A percentile compares a stretch with the other conserved stretches of the same genome.
Conservation (phyloP, 2,113 vertebrate species). For the Triplophysa dalaica region DNA sequence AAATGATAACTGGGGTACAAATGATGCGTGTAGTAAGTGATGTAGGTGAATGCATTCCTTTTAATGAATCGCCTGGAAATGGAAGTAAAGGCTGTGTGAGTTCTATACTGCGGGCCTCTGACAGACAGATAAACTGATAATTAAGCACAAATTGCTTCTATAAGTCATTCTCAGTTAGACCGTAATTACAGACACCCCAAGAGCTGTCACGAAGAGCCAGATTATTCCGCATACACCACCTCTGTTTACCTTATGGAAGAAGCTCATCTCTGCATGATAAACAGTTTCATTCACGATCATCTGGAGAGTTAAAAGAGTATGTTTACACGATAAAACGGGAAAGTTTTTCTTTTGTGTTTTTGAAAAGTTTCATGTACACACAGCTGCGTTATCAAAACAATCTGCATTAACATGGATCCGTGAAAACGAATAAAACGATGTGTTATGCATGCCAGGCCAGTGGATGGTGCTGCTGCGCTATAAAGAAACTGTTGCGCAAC, state of each 20-base stretch:
- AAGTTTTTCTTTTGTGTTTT: too few relatives aligned
- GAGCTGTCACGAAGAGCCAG: constrained; percentile 2
- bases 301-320: too few relatives aligned
- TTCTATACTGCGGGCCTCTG: background rate
- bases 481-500: too few relatives aligned
- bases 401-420: too few relatives aligned
- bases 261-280: background rate
- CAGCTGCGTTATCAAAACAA: too few relatives aligned
- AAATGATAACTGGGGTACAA: background rate
- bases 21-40: background rate
- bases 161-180: background rate
- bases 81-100: constrained; percentile 6
- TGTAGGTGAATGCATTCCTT: background rate
- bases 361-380: too few relatives aligned
- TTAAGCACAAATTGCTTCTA: background rate
- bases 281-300: background rate
- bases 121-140: constrained; percentile 11
- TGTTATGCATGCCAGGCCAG: too few relatives aligned
- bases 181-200: background rate
- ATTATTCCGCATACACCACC: background rate
- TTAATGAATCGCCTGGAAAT: constrained; percentile 31
- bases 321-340: too few relatives aligned
- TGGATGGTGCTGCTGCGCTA: too few relatives aligned
- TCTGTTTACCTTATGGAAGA: background rate
- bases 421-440: too few relatives aligned